Evolutionary conservation across 2,113 vertebrate genomes (phyloP).

Genomic region (Eptesicus fuscus): DNA sequence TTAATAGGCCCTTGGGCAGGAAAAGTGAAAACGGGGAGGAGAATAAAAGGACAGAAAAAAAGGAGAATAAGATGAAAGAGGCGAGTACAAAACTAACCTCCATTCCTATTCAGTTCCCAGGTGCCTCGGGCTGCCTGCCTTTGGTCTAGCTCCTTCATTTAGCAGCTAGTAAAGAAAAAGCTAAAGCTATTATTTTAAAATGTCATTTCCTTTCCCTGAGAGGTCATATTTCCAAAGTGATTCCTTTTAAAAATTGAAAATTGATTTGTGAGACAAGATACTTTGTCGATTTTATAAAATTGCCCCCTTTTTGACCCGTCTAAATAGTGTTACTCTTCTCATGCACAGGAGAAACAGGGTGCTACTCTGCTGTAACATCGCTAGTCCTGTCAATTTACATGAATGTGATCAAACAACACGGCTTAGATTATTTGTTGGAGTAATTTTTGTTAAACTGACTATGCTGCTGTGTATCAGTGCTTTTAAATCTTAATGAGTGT

Average conservation of each 20-base stretch:
- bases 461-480: background rate
- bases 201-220: constrained; percentile 15
- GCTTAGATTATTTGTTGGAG: background rate
- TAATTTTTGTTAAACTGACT: background rate
- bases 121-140: background rate
- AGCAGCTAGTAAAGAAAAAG: background rate
- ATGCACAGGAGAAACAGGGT: background rate
- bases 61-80: background rate
- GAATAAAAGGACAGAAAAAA: background rate
- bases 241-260: background rate
- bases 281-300: constrained; percentile 7
- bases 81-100: background rate
- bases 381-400: background rate
- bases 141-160: background rate
- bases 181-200: constrained; percentile 40
- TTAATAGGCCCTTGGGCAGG: background rate
- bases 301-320: background rate
- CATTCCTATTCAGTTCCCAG: fast-evolving
- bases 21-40: background rate
- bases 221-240: constrained; percentile 26
- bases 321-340: background rate
- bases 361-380: background rate
- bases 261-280: constrained; percentile 18
- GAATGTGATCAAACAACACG: background rate
- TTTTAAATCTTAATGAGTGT: background rate